A percentile compares a stretch with the other conserved stretches of the same genome.
phyloP scores from a whole-genome alignment of 2,113 vertebrate species.

The Coptodon bakossiorum region DNA sequence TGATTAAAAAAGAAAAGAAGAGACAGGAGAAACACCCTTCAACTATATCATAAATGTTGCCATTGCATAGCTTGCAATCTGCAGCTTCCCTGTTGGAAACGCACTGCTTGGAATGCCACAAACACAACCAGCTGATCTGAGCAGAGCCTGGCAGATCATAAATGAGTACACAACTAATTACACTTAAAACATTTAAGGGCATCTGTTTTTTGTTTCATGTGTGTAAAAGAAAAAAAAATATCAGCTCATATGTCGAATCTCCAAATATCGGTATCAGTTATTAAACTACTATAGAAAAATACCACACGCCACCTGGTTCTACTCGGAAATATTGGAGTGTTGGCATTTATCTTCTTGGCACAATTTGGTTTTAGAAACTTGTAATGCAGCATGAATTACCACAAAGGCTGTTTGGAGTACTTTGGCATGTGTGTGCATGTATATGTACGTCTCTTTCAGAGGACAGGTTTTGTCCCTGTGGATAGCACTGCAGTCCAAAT shows the following conservation, averaged over 20 bases:
- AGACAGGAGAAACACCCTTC: neutral
- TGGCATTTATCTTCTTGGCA: neutral
- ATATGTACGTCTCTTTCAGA: neutral
- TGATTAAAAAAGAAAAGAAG: neutral
- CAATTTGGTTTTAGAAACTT: neutral
- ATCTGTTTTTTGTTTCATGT: neutral
- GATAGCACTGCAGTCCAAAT: neutral
- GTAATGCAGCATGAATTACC: neutral
- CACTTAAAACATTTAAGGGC: neutral
- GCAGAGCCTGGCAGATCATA: neutral
- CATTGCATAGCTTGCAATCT: neutral
- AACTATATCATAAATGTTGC: neutral
- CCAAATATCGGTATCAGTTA: accelerated
- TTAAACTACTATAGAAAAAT: neutral
- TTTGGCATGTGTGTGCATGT: neutral
- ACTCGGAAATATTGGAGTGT: neutral
- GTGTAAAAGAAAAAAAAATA: neutral
- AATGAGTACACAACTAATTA: neutral
- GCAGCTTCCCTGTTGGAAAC: neutral
- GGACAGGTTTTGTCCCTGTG: neutral
- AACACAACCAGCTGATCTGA: neutral
- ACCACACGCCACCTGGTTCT: neutral
- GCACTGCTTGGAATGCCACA: neutral
- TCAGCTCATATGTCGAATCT: neutral
- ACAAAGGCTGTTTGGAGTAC: neutral